Base-by-base conservation (phyloP, 2,113 vertebrate species). In the Hyla sarda region DNA sequence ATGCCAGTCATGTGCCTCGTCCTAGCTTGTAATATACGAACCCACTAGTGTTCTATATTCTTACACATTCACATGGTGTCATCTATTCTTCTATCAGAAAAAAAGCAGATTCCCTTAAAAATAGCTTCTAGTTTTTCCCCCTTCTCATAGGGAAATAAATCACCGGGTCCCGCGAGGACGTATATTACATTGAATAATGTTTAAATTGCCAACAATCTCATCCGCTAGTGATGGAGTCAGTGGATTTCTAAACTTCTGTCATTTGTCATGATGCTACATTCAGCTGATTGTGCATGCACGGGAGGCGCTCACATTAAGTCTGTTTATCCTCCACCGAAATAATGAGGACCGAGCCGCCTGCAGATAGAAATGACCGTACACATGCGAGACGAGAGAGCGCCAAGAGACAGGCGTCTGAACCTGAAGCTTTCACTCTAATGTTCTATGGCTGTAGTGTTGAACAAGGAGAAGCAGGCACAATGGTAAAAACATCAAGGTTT, bases 201-300 rank as follows among this genome's bases (percentile, higher is more conserved):
- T 58, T 37, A 79, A 79, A 54, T 77, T 54, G 75, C 17, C 50
- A 16, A 73, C 75, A 77, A 56, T 58, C 76, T 79, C 32, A 79
- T 79, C 50, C 56, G 16, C 2, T 21, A 54, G 19, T 41, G 50
- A n/a, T 21, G 50, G 52, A 79, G 76, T 79, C 76, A 79, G 76
- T 52, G 32, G 6, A 79, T 79, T 58, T n/a, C 28, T 32, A 23
- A 37, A 37, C 76, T 58, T 79, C 0, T 41, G 41, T 79, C 28
- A 79, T 79, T 56, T 56, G 76, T 79, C 76, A 79, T 58, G 76
- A 79, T 4, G 76, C 76, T 37, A 9, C 32, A 13, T 13, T 25
- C 76, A 6, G 76, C 32, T 34, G 32, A 77, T 77, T 56, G 28
- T 54, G 28, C 11, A 54, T 19, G 75, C 75, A 30, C 10, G 0